Percentiles rank a stretch among this genome's conserved stretches.
Evolutionary conservation across 2,888 invertebrate genomes (phyloP).

Genomic region (Thelaira solivaga): DNA sequence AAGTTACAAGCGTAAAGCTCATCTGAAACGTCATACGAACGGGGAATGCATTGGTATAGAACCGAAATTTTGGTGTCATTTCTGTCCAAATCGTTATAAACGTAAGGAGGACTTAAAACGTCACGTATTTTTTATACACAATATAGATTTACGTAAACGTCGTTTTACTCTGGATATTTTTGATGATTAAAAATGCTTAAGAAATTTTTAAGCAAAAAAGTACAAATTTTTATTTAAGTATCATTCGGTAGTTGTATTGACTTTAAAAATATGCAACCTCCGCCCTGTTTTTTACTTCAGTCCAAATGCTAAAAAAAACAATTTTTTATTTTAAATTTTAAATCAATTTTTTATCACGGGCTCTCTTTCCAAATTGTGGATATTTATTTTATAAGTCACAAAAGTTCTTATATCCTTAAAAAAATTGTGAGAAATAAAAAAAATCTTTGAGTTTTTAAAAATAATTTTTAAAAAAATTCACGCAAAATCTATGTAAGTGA

Average conservation of each 20-base stretch:
- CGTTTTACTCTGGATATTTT: background rate
- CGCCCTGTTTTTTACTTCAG: no score
- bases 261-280: no score
- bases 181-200: slow-evolving; percentile 41
- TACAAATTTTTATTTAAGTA: background rate
- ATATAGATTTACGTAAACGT: slow-evolving; percentile 18
- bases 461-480: no score
- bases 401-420: no score
- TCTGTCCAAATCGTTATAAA: slow-evolving; percentile 68
- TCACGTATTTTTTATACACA: slow-evolving; percentile 60
- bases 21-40: slow-evolving; percentile 69
- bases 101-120: slow-evolving; percentile 69
- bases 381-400: no score
- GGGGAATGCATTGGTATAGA: slow-evolving; percentile 69
- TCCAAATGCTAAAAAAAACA: no score
- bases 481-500: no score
- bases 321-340: no score
- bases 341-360: no score
- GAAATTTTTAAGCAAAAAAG: background rate
- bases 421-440: no score
- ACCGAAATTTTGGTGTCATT: slow-evolving; percentile 67
- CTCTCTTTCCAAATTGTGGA: no score
- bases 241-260: background rate
- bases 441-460: no score
- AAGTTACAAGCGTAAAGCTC: slow-evolving; percentile 70